phyloP scores from a whole-genome alignment of 2,888 invertebrate species.

The Amblyteles armatorius region DNA sequence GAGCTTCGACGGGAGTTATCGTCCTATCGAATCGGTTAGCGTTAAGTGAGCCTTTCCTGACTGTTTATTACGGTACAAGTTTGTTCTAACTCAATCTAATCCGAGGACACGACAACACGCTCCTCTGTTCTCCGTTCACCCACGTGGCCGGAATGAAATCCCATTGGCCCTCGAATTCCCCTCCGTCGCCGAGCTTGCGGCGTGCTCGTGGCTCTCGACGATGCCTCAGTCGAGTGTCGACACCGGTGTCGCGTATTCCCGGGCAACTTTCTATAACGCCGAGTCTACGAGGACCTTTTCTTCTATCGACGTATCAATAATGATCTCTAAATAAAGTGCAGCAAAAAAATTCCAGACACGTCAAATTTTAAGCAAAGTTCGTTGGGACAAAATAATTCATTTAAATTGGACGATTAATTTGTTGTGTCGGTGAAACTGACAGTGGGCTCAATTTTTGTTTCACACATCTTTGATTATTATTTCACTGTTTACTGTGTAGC shows the following conservation, averaged over 20 bases:
- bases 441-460: neutral
- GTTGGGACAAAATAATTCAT: neutral
- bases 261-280: constrained; percentile 47
- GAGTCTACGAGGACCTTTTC: neutral
- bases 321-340: neutral
- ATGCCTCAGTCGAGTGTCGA: constrained; percentile 70
- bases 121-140: constrained; percentile 53
- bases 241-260: constrained; percentile 68
- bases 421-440: neutral
- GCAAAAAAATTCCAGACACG: neutral
- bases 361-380: neutral
- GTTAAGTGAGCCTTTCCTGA: constrained; percentile 54
- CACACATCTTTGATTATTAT: neutral
- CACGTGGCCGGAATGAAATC: constrained; percentile 72
- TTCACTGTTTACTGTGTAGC: neutral
- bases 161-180: constrained; percentile 70
- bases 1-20: constrained; percentile 13
- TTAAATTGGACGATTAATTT: neutral
- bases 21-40: constrained; percentile 16
- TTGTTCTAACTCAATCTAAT: constrained; percentile 53
- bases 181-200: constrained; percentile 73
- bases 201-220: constrained; percentile 68
- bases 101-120: constrained; percentile 14
- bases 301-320: constrained; percentile 4
- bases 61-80: constrained; percentile 30